Evolutionary conservation across 2,797 vertebrate genomes (phyloP).

Genomic region (Zalophus californianus): DNA sequence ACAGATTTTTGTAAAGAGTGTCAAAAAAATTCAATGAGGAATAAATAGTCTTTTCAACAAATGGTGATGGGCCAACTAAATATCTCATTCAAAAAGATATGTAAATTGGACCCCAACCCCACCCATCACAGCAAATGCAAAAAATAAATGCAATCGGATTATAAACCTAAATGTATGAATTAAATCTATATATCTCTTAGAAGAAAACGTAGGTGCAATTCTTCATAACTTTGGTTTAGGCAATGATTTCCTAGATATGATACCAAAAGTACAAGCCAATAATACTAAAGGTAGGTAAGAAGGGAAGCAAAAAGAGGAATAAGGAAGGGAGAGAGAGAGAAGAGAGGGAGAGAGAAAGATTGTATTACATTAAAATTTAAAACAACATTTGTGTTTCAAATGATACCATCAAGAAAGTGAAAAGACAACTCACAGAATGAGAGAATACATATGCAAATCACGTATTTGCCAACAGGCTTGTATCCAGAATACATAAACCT

Average conservation of each 20-base stretch:
- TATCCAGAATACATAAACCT: not conserved
- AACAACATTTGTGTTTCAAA: not conserved
- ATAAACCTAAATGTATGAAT: not conserved
- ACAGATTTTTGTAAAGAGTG: not conserved
- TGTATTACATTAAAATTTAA: not conserved
- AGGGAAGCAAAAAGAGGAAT: not conserved
- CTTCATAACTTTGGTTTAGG: not conserved
- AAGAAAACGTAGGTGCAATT: not conserved
- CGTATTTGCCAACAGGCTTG: not conserved
- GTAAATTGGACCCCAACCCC: not conserved
- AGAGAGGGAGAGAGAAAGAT: not conserved
- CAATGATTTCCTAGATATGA: not conserved
- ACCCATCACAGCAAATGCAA: not conserved
- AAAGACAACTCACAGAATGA: not conserved
- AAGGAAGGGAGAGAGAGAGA: not conserved
- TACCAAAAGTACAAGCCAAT: not conserved
- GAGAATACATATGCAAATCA: not conserved
- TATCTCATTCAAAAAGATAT: not conserved
- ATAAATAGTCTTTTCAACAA: not conserved
- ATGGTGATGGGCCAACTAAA: not conserved
- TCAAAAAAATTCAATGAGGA: not conserved
- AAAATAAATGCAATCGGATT: not conserved
- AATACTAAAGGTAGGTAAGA: not conserved
- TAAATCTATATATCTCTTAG: not conserved
- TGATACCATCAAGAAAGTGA: not conserved